Conservation (phyloP, 2,113 vertebrate species). For the Malurus alboscapulatus region DNA sequence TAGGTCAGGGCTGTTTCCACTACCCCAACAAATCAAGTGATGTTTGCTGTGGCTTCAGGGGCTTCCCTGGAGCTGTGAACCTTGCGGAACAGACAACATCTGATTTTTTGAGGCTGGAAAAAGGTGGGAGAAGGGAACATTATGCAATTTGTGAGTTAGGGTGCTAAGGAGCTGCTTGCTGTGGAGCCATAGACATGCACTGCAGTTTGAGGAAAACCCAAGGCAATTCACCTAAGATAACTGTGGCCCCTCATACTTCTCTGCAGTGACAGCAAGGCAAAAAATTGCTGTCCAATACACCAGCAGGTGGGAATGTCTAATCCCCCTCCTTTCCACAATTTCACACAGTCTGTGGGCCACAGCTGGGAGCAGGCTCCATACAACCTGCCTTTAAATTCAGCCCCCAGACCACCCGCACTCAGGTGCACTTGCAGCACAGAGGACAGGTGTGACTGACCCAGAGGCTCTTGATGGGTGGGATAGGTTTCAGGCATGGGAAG, state of each 20-base stretch:
- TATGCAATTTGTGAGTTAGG: background rate
- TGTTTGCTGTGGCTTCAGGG: background rate
- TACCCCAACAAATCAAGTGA: background rate
- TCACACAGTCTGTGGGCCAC: background rate
- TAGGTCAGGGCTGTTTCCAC: background rate
- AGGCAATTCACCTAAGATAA: background rate
- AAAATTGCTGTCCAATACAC: background rate
- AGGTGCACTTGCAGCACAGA: background rate
- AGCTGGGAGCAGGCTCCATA: background rate
- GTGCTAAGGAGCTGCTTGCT: background rate
- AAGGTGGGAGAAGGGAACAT: background rate
- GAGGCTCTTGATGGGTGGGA: background rate
- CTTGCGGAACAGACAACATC: background rate
- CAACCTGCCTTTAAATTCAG: background rate
- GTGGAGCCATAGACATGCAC: rapidly evolving
- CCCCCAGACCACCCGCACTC: background rate
- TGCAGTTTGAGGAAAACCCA: background rate
- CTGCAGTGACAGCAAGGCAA: background rate
- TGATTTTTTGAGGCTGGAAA: background rate
- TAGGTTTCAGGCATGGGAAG: background rate
- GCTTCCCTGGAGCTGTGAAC: background rate
- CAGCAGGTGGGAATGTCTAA: background rate
- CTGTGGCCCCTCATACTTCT: rapidly evolving
- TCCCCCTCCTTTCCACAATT: background rate
- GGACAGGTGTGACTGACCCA: background rate